Base-by-base conservation (phyloP, 2,113 vertebrate genomes). In the Siniperca chuatsi region DNA sequence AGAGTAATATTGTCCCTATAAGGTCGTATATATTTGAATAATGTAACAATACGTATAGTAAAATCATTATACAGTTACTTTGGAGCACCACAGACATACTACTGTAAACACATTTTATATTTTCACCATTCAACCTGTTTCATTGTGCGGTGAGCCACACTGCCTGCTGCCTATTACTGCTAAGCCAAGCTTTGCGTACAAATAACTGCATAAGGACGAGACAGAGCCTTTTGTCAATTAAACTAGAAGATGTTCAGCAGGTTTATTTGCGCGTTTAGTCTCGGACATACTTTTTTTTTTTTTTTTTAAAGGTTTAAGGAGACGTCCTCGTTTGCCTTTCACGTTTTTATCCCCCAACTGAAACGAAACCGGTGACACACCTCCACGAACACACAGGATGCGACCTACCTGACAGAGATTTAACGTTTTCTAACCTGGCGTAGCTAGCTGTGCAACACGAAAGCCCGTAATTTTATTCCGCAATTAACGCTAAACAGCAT, bases 121-220 rank as follows among this genome's bases (percentile, higher is more conserved):
- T 85, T 44, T 50, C 67, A 72, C 67, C 83, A 85, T 84, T 87
- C 82, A 92, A 91, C 90, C 87, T 86, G 92, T 86, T 83, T 84
- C 87, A 78, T 87, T 89, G 88, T 88, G 74, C 55, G 62, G 50
- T 77, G 75, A 87, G 83, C 90, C 82, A 87, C 73, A 57, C 82
- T 86, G 87, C 76, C 65, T 75, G 75, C 58, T 79, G 85, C 82
- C 71, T 57, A 62, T 72, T 48, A 44, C 72, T 52, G 81, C 50
- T 81, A 16, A 54, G 40, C 73, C 55, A 57, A 62, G 67, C 42
- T 70, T 13, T 58, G 29, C 57, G 33, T 69, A 58, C 58, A 62
- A 48, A 55, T 71, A 52, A 20, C 64, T 42, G 81, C 78, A 70
- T 35, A n/a, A 35, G 37, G 55, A 52, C 5, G 55, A 68, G 6